phyloP scores from a whole-genome alignment of 2,113 vertebrate species.

The Cisticola juncidis region DNA sequence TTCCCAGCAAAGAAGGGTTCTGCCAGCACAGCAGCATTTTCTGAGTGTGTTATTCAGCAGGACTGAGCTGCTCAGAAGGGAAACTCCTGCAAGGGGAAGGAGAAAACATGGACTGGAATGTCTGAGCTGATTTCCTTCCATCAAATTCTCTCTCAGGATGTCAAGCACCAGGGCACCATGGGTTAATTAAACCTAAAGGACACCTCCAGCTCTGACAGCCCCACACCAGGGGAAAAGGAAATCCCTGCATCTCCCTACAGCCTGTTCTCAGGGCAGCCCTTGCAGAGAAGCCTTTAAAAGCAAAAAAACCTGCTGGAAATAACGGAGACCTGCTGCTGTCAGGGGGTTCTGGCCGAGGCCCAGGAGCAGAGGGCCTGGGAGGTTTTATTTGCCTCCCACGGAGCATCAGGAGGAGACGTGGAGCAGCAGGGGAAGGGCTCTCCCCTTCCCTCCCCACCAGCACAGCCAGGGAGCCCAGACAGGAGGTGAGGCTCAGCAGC shows the following conservation, averaged over 20 bases:
- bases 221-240: background rate
- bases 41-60: background rate
- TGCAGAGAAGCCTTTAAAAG: background rate
- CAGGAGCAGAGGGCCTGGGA: background rate
- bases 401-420: background rate
- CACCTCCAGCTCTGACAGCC: background rate
- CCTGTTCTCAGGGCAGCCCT: accelerated
- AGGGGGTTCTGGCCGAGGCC: background rate
- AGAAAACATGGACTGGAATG: background rate
- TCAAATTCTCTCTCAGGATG: background rate
- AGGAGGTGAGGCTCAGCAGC: constrained; percentile 68
- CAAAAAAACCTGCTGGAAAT: background rate
- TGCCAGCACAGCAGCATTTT: background rate
- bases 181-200: background rate
- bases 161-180: background rate
- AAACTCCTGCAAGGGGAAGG: background rate
- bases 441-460: constrained; percentile 1
- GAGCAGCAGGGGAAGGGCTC: constrained; percentile 7
- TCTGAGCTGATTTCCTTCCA: background rate
- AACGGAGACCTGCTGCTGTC: background rate
- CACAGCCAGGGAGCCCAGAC: constrained; percentile 43
- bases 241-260: background rate
- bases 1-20: background rate
- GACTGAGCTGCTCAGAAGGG: background rate
- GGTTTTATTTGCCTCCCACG: constrained; percentile 13